Percentiles rank a stretch among this genome's conserved stretches.
These are phyloP conservation scores for Caenorhabditis latens DNA, from an alignment of 1,140 invertebrate genomes.

Conservation along the genomic window DNA sequence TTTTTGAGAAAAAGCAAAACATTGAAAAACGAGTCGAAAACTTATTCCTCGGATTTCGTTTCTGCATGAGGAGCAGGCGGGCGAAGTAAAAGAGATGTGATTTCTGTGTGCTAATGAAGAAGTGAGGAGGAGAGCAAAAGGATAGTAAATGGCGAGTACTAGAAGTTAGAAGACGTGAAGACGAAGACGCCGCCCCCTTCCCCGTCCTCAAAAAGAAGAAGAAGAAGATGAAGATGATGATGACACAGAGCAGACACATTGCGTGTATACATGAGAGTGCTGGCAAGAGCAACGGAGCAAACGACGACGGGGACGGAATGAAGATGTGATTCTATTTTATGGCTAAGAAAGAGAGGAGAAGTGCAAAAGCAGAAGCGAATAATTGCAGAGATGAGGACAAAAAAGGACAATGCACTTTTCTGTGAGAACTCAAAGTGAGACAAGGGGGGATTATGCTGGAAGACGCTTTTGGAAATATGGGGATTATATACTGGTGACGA, in stretches of 20 bases:
- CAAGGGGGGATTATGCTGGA: too few relatives aligned
- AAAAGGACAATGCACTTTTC: too few relatives aligned
- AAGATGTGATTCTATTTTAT: conserved; percentile 7
- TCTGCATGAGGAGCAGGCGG: not conserved
- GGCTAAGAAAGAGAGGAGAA: not conserved
- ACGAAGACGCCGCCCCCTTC: not conserved
- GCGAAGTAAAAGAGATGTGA: conserved; percentile 9
- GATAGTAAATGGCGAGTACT: not conserved
- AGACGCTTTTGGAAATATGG: too few relatives aligned
- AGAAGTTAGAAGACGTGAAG: conserved; percentile 5
- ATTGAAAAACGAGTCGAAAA: not conserved
- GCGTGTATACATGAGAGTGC: too few relatives aligned
- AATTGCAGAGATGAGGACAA: too few relatives aligned
- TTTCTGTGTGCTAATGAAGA: conserved; percentile 42
- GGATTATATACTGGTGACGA: too few relatives aligned
- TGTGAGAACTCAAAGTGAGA: too few relatives aligned
- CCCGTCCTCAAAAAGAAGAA: too few relatives aligned
- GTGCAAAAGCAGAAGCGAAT: not conserved
- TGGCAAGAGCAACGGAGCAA: not conserved
- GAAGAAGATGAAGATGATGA: too few relatives aligned
- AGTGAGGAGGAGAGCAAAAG: not conserved
- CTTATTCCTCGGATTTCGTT: conserved; percentile 13
- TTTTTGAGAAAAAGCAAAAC: not conserved
- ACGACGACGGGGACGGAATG: not conserved
- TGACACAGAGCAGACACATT: not conserved